Evolutionary conservation across 2,888 invertebrate species (phyloP).

Genomic region (Pyrrhia umbra): DNA sequence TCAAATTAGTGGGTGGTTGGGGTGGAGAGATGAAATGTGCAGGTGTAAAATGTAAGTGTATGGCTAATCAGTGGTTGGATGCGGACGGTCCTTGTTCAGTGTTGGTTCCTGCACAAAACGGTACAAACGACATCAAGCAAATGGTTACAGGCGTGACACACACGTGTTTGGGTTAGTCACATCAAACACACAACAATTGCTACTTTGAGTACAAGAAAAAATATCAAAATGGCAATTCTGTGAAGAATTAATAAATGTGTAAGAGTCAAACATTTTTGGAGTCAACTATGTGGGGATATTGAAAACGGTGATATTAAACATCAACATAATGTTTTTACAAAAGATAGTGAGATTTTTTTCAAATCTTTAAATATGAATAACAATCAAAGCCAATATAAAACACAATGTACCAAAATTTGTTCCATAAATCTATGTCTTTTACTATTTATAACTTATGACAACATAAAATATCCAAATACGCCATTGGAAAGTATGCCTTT

Average conservation of each 20-base stretch:
- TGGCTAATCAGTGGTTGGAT: conserved; percentile 81
- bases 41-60: conserved; percentile 58
- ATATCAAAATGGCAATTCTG: conserved; percentile 56
- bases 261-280: conserved; percentile 52
- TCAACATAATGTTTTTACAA: conserved; percentile 7
- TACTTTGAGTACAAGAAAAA: conserved; percentile 20
- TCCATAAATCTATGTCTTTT: conserved; percentile 9
- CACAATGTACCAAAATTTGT: conserved; percentile 15
- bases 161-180: conserved; percentile 79
- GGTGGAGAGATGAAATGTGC: conserved; percentile 57
- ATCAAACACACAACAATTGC: conserved; percentile 56
- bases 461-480: not conserved
- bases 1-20: conserved; percentile 39
- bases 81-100: conserved; percentile 86
- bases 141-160: conserved; percentile 86
- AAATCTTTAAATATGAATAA: not conserved
- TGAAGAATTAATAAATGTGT: conserved; percentile 59
- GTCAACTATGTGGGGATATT: conserved; percentile 27
- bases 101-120: conserved; percentile 87
- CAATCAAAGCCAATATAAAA: conserved; percentile 3
- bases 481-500: not conserved
- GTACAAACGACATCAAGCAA: conserved; percentile 87
- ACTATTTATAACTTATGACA: not conserved
- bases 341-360: conserved; percentile 16
- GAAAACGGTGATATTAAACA: conserved; percentile 23